These are phyloP conservation scores for Cheilosia vernalis DNA, from an alignment of 2,888 invertebrate genomes.

Conservation along the genomic window DNA sequence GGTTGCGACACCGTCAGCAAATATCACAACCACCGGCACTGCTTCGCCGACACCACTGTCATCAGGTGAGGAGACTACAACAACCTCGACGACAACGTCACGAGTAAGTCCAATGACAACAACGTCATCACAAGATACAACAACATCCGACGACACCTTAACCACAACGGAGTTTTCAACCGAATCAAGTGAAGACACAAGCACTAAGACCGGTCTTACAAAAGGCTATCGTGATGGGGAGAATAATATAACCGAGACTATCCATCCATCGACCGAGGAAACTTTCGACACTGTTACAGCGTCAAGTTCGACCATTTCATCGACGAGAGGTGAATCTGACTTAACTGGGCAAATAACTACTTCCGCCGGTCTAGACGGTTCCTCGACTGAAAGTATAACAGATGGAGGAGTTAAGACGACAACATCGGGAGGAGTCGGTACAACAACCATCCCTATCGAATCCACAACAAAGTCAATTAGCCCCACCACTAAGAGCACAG, in stretches of 20 bases:
- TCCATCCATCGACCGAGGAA: constrained; percentile 59
- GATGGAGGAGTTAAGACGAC: constrained; percentile 40
- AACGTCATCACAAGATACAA: constrained; percentile 14
- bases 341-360: constrained; percentile 35
- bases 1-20: constrained; percentile 74
- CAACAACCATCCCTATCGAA: neutral
- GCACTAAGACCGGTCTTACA: constrained; percentile 80
- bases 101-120: constrained; percentile 38
- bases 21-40: constrained; percentile 60
- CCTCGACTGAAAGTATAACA: constrained; percentile 24
- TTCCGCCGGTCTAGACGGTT: constrained; percentile 24
- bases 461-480: neutral
- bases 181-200: constrained; percentile 75
- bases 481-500: constrained; percentile 17
- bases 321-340: constrained; percentile 54
- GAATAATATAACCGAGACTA: constrained; percentile 81
- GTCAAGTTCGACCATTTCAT: constrained; percentile 43
- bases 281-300: constrained; percentile 37
- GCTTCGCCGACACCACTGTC: constrained; percentile 44
- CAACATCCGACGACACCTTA: constrained; percentile 17
- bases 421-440: constrained; percentile 10
- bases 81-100: constrained; percentile 10
- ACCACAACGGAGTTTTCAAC: constrained; percentile 75
- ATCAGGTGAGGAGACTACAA: constrained; percentile 48
- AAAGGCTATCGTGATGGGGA: constrained; percentile 83